Evolutionary conservation across 2,113 vertebrate genomes (phyloP), one percentile per base, ranked within the genome.

Genomic region (Megaleporinus macrocephalus): DNA sequence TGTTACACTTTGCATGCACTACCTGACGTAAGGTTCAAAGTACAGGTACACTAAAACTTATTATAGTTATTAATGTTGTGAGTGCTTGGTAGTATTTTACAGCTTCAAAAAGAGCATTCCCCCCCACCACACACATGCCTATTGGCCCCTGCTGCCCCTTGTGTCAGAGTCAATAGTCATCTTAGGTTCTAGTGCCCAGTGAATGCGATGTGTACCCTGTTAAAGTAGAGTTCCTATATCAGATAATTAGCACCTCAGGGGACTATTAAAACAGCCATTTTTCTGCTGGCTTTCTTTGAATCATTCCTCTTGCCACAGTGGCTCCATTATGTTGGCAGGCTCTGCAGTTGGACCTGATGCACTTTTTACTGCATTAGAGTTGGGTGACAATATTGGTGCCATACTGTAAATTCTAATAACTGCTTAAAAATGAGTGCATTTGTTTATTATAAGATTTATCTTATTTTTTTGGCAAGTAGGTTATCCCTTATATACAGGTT

Each of bases 161-260:
- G 66, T 3, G 27, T 20, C 18, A 14, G 63, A 66, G 27, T 29
- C 6, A 2, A 6, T 22, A 10, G 63, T 20, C 27, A 33, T 53
- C 20, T 2, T 11, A 9, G 41, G 41, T 44, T 44, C 20, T 62
- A 16, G 22, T 33, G 16, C 7, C 11, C 30, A 20, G 27, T 55
- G 51, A 73, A 65, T 66, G 61, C 30, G 30, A 62, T 61, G 5
- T 30, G 49, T 68, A 30, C 27, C 20, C n/a, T 24, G 51, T 53
- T 55, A 68, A 73, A 44, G 66, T 13, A 6, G 27, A 57, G 66
- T 33, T 65, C 27, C 68, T 47, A 76, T 44, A 11, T 82, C 44
- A 49, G 74, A 49, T 49, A 82, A 82, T 82, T 82, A 49, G 14
- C 27, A 70, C 80, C 80, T 70, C 26, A 53, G 63, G 62, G 61